phyloP scores from a whole-genome alignment of 2,888 invertebrate genomes.

The Zele albiditarsus region DNA sequence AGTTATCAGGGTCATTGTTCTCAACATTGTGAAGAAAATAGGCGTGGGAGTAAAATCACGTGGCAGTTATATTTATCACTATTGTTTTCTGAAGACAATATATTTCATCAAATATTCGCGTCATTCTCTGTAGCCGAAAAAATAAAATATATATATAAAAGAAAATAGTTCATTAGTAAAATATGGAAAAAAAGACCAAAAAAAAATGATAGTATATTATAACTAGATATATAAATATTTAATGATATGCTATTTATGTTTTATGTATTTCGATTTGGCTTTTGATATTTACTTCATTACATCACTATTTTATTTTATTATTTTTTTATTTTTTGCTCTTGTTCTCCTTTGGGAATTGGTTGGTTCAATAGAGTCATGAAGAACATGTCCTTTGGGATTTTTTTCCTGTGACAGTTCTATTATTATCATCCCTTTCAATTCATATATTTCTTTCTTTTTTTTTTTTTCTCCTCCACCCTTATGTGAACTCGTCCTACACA shows the following conservation, averaged over 20 bases:
- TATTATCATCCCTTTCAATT: too few relatives aligned
- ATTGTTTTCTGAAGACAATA: background rate
- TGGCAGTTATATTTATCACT: background rate
- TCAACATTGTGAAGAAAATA: background rate
- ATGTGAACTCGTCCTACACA: too few relatives aligned
- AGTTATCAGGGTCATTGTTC: conserved; percentile 3
- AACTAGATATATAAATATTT: background rate
- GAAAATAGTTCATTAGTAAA: background rate
- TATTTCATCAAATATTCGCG: background rate
- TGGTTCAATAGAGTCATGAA: background rate
- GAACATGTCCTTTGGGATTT: background rate
- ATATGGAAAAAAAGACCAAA: background rate
- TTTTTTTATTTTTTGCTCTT: too few relatives aligned
- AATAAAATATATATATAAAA: background rate
- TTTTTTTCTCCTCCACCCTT: background rate
- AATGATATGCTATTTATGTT: background rate
- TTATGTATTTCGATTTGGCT: background rate
- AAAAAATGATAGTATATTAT: background rate
- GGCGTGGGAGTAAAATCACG: background rate
- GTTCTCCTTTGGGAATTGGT: background rate
- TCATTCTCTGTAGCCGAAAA: too few relatives aligned
- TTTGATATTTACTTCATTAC: background rate
- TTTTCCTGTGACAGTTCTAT: background rate
- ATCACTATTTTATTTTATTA: background rate
- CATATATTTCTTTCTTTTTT: background rate